Evolutionary conservation across 2,113 vertebrate genomes (phyloP).

Genomic region (Archilochus colubris): DNA sequence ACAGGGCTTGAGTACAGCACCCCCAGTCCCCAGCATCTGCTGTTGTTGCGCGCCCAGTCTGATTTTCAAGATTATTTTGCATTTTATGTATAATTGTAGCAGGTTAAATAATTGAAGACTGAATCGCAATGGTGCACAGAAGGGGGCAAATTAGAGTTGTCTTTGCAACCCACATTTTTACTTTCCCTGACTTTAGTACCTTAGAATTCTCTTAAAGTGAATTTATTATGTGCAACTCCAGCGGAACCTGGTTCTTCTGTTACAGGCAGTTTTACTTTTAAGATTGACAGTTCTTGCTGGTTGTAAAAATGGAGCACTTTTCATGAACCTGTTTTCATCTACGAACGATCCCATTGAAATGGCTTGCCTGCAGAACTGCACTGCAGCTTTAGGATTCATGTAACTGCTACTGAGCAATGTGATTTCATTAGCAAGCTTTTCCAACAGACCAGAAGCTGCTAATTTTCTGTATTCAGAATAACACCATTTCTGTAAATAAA

Average conservation of each 20-base stretch:
- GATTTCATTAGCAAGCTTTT: slow-evolving; percentile 43
- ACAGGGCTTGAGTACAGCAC: neutral
- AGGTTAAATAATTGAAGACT: neutral
- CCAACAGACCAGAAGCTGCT: slow-evolving; percentile 28
- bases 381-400: neutral
- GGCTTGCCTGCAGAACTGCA: neutral
- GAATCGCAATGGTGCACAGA: neutral
- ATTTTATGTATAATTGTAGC: neutral
- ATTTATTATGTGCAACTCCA: neutral
- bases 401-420: slow-evolving; percentile 17
- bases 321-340: slow-evolving; percentile 36
- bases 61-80: slow-evolving; percentile 12
- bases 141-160: neutral
- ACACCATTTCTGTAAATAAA: slow-evolving; percentile 67
- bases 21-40: neutral
- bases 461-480: slow-evolving; percentile 50
- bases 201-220: neutral
- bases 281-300: slow-evolving; percentile 32
- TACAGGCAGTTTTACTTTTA: slow-evolving; percentile 22
- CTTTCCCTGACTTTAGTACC: neutral
- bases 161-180: neutral
- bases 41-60: neutral
- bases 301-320: slow-evolving; percentile 49
- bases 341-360: slow-evolving; percentile 14
- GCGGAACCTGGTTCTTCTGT: neutral